Base-by-base conservation (phyloP, 2,888 invertebrate genomes). In the Scaptomyza cyrtandrae region DNA sequence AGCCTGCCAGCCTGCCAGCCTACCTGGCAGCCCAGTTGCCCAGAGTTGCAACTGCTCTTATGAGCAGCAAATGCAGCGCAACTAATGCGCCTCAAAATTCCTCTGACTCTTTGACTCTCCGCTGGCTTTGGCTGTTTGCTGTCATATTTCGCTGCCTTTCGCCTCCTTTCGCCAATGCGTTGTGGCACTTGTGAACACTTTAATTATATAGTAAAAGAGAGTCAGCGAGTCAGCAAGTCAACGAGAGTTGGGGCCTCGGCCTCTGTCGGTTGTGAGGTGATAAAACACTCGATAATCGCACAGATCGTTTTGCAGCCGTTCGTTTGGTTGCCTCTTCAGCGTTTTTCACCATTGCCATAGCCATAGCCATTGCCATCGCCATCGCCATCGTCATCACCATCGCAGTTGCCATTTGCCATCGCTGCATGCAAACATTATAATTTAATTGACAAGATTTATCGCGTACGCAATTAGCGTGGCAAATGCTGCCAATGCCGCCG, bases 371-470 rank as follows among this genome's bases (percentile, higher is more conserved):
- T 3, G 24, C 24, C 24, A 24, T 24, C 24, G 41, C 54, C 62
- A 52, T 59, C 52, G 33, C 54, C 62, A 57, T 58, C 35, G 50
- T 55, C 71, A 62, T 59, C 62, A 29, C 54, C 70, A 52, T 59
- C 62, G 44, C 58, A 58, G 53, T 58, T 14, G 55, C 63, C 71
- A 66, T 50, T 65, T 53, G 62, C 62, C 70, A 68, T 68, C 73
- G 61, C 71, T 77, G 81, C 88, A 86, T 89, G 90, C 90, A 85
- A 89, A 90, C 88, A 89, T 91, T 91, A 91, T 91, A 91, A 91
- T 91, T 91, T 91, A 91, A 91, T 91, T 92, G 91, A 90, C 91
- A 91, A 92, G 92, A 91, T 91, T 91, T 91, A 91, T 91, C 86
- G 91, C 89, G 80, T 86, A 87, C 86, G 91, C 92, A 91, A 92